Evolutionary conservation across 2,113 vertebrate genomes (phyloP).

Genomic region (Triplophysa siluroides): DNA sequence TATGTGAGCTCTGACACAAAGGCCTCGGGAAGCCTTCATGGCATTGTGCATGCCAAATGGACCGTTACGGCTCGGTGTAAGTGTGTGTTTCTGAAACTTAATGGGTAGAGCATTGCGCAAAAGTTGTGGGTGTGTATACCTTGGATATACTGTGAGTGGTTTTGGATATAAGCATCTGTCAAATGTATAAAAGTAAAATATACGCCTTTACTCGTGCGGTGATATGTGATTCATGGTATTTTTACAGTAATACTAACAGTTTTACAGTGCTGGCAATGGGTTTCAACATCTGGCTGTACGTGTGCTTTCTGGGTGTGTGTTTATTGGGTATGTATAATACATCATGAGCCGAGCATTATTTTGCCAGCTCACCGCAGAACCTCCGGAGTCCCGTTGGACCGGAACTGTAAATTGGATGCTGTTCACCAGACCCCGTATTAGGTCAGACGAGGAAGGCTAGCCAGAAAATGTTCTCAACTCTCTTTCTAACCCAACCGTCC

Average conservation of each 20-base stretch:
- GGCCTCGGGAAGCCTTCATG: neutral
- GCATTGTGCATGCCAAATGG: neutral
- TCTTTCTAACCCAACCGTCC: neutral
- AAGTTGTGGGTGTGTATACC: too few relatives aligned
- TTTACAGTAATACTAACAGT: slow-evolving; percentile 16
- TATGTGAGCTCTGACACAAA: slow-evolving; percentile 54
- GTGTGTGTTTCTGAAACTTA: neutral
- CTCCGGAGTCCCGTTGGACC: slow-evolving; percentile 78
- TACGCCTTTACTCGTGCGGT: neutral
- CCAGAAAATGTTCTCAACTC: slow-evolving; percentile 59
- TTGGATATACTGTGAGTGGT: too few relatives aligned
- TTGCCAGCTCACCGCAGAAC: slow-evolving; percentile 69
- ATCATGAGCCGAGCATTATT: slow-evolving; percentile 88
- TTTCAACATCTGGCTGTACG: slow-evolving; percentile 30
- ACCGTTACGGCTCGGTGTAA: neutral
- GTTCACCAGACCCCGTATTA: slow-evolving; percentile 77
- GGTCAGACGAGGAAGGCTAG: slow-evolving; percentile 80
- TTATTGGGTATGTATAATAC: slow-evolving; percentile 98
- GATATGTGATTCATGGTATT: neutral
- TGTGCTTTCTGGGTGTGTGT: slow-evolving; percentile 62
- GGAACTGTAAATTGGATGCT: slow-evolving; percentile 94
- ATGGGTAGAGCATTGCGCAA: too few relatives aligned
- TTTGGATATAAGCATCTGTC: too few relatives aligned
- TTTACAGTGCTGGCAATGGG: neutral
- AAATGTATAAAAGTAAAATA: too few relatives aligned